phyloP scores from a whole-genome alignment of 1,140 invertebrate species.

The Spodoptera litura region DNA sequence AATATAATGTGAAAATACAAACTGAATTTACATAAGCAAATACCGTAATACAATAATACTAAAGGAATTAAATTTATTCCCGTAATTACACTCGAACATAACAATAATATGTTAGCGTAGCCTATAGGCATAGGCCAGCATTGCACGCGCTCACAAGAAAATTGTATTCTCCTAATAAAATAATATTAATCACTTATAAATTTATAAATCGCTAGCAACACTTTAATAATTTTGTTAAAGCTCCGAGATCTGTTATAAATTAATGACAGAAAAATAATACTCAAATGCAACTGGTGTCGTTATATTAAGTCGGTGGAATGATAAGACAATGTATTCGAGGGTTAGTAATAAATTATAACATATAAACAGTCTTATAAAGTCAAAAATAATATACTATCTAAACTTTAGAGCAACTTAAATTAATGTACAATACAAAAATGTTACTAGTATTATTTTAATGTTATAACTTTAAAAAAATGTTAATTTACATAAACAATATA shows the following conservation, averaged over 20 bases:
- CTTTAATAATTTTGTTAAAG: slow-evolving; percentile 63
- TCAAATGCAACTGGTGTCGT: slow-evolving; percentile 70
- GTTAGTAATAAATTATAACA: slow-evolving; percentile 71
- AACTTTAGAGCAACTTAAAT: slow-evolving; percentile 62
- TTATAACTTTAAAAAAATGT: slow-evolving; percentile 59
- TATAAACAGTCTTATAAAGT: slow-evolving; percentile 79
- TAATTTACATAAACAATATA: slow-evolving; percentile 63
- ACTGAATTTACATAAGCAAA: slow-evolving; percentile 77
- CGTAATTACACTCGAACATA: slow-evolving; percentile 22
- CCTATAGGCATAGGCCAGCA: slow-evolving; percentile 13
- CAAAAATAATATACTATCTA: slow-evolving; percentile 62
- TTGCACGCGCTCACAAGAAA: slow-evolving; percentile 2
- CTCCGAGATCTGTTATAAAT: slow-evolving; percentile 58
- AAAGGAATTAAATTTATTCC: slow-evolving; percentile 56
- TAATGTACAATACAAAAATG: slow-evolving; percentile 65
- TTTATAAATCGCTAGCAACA: slow-evolving; percentile 44
- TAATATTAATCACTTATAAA: slow-evolving; percentile 44
- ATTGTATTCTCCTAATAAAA: slow-evolving; percentile 40
- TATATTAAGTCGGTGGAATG: slow-evolving; percentile 82
- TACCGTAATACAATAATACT: slow-evolving; percentile 68
- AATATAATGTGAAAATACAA: slow-evolving; percentile 78
- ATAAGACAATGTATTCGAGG: slow-evolving; percentile 74
- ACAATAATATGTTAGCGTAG: neutral
- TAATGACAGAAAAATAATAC: slow-evolving; percentile 67
- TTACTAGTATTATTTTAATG: slow-evolving; percentile 53